phyloP scores from a whole-genome alignment of 2,888 invertebrate genomes.

The Hydroisotoma schaefferi region DNA sequence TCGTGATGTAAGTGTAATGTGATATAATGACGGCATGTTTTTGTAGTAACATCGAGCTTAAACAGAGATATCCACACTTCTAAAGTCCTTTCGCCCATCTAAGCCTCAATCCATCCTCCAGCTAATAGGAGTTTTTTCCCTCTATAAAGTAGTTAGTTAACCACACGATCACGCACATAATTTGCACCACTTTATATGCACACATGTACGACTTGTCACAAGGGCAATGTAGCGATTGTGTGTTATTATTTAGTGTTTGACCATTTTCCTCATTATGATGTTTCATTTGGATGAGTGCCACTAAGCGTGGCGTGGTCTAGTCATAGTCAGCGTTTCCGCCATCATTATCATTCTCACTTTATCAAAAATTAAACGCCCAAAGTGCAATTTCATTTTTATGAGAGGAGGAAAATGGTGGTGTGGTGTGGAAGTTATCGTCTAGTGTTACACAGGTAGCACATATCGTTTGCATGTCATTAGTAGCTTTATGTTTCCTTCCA shows the following conservation, averaged over 20 bases:
- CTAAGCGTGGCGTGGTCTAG: neutral
- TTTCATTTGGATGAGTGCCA: conserved; percentile 12
- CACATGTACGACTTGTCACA: neutral
- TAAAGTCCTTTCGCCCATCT: conserved; percentile 21
- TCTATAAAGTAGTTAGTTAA: no score
- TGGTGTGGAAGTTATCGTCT: conserved; percentile 4
- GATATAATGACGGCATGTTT: no score
- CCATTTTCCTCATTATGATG: conserved; percentile 11
- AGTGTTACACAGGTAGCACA: conserved; percentile 6
- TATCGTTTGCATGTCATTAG: conserved; percentile 14
- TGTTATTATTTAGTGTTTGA: neutral
- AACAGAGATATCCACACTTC: conserved; percentile 32
- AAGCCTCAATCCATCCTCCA: conserved; percentile 11
- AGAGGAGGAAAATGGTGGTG: neutral
- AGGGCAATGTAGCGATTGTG: no score
- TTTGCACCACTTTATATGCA: conserved; percentile 35
- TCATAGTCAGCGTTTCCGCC: conserved; percentile 11
- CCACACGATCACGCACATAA: conserved; percentile 35
- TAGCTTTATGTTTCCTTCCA: no score
- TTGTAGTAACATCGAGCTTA: no score
- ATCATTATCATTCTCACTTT: conserved; percentile 33
- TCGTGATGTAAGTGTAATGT: neutral
- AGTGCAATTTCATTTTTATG: conserved; percentile 11
- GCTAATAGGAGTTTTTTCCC: no score
- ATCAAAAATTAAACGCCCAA: conserved; percentile 42